Evolutionary conservation across 2,797 vertebrate species (phyloP).

Genomic region (Cirrhinus mrigala): DNA sequence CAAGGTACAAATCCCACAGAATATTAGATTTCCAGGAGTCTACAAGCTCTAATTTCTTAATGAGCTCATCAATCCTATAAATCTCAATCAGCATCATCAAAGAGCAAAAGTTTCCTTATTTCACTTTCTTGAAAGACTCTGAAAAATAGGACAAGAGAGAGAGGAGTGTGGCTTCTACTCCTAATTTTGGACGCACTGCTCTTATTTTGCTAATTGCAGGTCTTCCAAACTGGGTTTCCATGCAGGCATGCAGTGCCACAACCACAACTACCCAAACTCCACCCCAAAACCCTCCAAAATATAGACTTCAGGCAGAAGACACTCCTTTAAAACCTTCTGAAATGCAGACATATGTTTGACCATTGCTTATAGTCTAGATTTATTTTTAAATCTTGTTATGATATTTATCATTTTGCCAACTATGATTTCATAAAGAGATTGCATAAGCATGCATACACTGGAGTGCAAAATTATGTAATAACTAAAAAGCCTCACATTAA

Average conservation of each 20-base stretch:
- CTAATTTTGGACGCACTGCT: slow-evolving; percentile 68
- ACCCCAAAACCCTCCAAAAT: slow-evolving; percentile 60
- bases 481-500: not conserved
- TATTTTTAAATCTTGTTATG: slow-evolving; percentile 1
- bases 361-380: not conserved
- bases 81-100: not conserved
- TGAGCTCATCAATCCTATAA: slow-evolving; percentile 7
- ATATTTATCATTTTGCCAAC: not conserved
- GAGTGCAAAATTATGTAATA: not conserved
- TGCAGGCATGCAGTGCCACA: slow-evolving; percentile 63
- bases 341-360: slow-evolving; percentile 26
- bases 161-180: slow-evolving; percentile 49
- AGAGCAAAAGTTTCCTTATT: slow-evolving; percentile 8
- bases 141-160: slow-evolving; percentile 55
- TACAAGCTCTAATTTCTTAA: slow-evolving; percentile 13
- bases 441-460: not conserved
- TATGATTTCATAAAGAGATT: not conserved
- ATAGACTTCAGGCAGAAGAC: slow-evolving; percentile 40
- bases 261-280: slow-evolving; percentile 69
- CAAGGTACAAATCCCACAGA: not conserved
- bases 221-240: slow-evolving; percentile 65
- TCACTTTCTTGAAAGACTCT: slow-evolving; percentile 37
- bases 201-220: slow-evolving; percentile 71
- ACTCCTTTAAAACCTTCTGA: slow-evolving; percentile 15
- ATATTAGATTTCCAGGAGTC: not conserved